Percentiles rank a stretch among this genome's conserved stretches.
Evolutionary conservation across 2,888 invertebrate species (phyloP).

Genomic region (Tetragonula carbonaria): DNA sequence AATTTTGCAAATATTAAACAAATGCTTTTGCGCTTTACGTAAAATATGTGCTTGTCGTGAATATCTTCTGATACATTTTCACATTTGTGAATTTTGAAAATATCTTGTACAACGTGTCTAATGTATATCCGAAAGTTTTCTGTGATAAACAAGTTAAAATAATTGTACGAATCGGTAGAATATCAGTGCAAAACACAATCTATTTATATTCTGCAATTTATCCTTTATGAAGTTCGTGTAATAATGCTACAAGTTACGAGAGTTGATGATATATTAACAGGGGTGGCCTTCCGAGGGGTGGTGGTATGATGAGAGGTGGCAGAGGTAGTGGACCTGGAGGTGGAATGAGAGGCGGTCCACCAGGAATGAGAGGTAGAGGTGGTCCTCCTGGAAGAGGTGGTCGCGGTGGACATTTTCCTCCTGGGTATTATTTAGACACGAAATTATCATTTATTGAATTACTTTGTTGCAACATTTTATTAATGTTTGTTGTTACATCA

Average conservation of each 20-base stretch:
- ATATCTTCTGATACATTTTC: too few species aligned
- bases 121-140: too few species aligned
- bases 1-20: too few species aligned
- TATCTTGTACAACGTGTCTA: too few species aligned
- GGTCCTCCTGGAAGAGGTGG: slow-evolving; percentile 81
- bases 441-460: background rate
- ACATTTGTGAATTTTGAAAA: too few species aligned
- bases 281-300: slow-evolving; percentile 80
- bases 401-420: slow-evolving; percentile 81
- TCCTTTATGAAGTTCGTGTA: background rate
- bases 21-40: too few species aligned
- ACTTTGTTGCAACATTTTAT: background rate
- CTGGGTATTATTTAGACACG: slow-evolving; percentile 77
- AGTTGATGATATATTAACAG: slow-evolving; percentile 55
- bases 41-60: too few species aligned
- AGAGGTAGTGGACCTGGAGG: slow-evolving; percentile 80
- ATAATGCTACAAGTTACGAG: background rate
- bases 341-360: slow-evolving; percentile 82
- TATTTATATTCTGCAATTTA: background rate
- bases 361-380: slow-evolving; percentile 80
- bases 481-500: slow-evolving; percentile 39
- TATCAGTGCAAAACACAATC: background rate
- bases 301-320: slow-evolving; percentile 81
- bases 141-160: too few species aligned
- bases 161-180: too few species aligned